phyloP scores from a whole-genome alignment of 1,140 invertebrate genomes.

The Calliphora vicina region DNA sequence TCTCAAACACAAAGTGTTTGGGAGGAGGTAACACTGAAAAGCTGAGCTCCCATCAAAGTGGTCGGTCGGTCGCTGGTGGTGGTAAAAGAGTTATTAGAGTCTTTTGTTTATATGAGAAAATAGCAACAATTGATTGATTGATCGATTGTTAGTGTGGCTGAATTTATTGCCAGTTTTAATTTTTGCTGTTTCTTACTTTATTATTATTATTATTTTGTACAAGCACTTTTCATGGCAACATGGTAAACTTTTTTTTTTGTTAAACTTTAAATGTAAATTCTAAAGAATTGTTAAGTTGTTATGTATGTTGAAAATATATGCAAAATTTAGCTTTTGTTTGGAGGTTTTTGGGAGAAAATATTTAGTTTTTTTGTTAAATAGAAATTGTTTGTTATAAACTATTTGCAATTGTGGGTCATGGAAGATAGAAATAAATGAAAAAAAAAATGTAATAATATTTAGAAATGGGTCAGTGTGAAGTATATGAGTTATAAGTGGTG shows the following conservation, averaged over 20 bases:
- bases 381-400: no score
- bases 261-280: neutral
- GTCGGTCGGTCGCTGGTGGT: no score
- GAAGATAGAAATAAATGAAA: no score
- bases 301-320: neutral
- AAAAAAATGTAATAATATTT: no score
- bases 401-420: no score
- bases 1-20: neutral
- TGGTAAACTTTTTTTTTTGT: no score
- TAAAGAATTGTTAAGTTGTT: neutral
- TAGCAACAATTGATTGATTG: conserved; percentile 13
- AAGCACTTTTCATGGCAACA: neutral
- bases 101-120: conserved; percentile 1
- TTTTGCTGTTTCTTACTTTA: neutral
- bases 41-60: no score
- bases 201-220: neutral
- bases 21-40: no score
- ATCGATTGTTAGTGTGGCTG: neutral
- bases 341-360: neutral
- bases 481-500: no score
- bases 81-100: conserved; percentile 10
- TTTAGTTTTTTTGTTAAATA: neutral
- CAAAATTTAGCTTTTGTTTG: neutral
- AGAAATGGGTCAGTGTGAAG: no score
- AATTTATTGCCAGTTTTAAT: neutral